Conservation (phyloP, 2,797 vertebrate genomes). For the Enteromius radiatus region DNA sequence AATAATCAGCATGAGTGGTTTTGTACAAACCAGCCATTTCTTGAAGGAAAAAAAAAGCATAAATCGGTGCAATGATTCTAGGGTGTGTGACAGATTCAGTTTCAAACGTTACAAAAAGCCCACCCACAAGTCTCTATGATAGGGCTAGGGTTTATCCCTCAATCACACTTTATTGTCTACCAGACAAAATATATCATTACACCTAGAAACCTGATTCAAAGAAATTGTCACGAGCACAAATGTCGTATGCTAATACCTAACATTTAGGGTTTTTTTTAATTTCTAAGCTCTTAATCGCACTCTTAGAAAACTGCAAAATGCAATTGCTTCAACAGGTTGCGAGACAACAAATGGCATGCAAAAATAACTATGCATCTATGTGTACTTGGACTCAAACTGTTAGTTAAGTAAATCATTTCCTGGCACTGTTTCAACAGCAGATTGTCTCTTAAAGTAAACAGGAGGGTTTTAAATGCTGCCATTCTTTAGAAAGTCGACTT, state of each 20-base stretch:
- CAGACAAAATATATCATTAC: background rate
- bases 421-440: conserved; percentile 13
- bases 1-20: conserved; percentile 9
- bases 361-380: conserved; percentile 8
- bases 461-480: conserved; percentile 17
- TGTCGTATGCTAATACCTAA: background rate
- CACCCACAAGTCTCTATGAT: background rate
- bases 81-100: background rate
- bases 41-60: background rate
- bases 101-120: background rate
- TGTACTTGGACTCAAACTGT: conserved; percentile 14
- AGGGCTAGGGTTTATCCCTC: background rate
- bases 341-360: background rate
- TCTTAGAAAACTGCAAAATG: background rate
- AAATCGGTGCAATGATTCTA: background rate
- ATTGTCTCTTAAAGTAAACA: conserved; percentile 36
- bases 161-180: background rate
- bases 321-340: conserved; percentile 13
- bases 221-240: background rate
- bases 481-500: conserved; percentile 20
- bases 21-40: background rate
- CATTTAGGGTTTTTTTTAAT: background rate
- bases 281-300: background rate
- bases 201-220: background rate
- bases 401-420: conserved; percentile 9